A percentile compares a stretch with the other conserved stretches of the same genome.
phyloP scores from a whole-genome alignment of 2,888 invertebrate species.

The Onchidella celtica region DNA sequence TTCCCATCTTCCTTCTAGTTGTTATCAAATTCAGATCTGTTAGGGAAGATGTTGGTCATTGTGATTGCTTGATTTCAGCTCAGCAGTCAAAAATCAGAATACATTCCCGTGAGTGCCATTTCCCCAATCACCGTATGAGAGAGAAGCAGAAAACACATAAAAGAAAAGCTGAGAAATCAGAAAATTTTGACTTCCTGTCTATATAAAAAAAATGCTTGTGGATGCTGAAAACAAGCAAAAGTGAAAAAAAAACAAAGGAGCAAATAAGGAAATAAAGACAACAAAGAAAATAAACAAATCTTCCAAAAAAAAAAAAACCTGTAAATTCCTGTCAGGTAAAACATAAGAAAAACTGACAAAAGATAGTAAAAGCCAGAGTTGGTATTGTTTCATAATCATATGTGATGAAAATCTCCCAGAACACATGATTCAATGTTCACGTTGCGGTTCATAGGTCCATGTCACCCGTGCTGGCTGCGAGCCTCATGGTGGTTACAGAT shows the following conservation, averaged over 20 bases:
- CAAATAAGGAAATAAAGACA: not conserved
- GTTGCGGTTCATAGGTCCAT: not conserved
- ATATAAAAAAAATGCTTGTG: not conserved
- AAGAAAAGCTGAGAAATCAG: not conserved
- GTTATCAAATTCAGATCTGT: not conserved
- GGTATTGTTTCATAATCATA: not conserved
- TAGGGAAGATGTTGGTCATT: not conserved
- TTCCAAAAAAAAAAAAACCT: not conserved
- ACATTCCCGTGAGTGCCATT: not conserved
- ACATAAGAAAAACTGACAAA: not conserved
- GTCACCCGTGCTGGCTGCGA: not conserved
- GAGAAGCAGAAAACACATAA: not conserved
- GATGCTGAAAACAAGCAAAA: not conserved
- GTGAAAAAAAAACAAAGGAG: not conserved
- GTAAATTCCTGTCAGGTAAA: not conserved
- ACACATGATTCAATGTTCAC: not conserved
- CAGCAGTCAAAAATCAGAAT: not conserved
- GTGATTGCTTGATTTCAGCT: not conserved
- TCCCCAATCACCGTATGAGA: not conserved
- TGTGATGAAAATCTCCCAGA: not conserved
- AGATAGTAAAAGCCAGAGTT: not conserved
- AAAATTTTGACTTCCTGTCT: not conserved
- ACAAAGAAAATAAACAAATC: not conserved
- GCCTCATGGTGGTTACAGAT: not conserved
- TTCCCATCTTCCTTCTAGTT: not conserved